These are phyloP conservation scores for Ictalurus furcatus DNA, from an alignment of 2,113 vertebrate genomes.

Conservation along the genomic window DNA sequence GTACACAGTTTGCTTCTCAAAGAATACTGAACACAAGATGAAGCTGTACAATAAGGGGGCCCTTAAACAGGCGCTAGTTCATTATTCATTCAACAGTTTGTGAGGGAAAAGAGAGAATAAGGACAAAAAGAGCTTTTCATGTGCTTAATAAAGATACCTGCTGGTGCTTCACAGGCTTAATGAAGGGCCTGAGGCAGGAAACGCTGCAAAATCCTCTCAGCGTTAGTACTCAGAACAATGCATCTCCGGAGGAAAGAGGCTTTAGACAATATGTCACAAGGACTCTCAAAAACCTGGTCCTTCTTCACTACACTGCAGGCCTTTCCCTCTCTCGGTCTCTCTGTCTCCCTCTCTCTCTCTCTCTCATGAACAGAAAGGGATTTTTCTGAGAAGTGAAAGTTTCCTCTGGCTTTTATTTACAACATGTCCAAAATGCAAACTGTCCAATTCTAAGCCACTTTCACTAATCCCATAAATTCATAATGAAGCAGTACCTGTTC, in stretches of 20 bases:
- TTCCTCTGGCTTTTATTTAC: conserved; percentile 39
- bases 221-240: conserved; percentile 46
- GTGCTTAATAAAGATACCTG: conserved; percentile 12
- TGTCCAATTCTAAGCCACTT: background rate
- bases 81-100: background rate
- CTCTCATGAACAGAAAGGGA: conserved; percentile 19
- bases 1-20: background rate
- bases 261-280: conserved; percentile 31
- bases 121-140: background rate
- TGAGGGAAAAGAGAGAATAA: background rate
- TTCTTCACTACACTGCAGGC: background rate
- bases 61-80: background rate
- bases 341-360: background rate
- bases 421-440: conserved; percentile 1
- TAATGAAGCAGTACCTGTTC: background rate
- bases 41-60: background rate
- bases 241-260: conserved; percentile 35
- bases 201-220: conserved; percentile 9
- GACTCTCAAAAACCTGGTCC: conserved; percentile 17
- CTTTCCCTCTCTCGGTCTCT: background rate
- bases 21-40: background rate
- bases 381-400: conserved; percentile 14
- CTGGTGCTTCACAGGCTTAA: background rate
- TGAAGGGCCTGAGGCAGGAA: conserved; percentile 29
- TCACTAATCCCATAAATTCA: background rate